Conservation (phyloP, 2,113 vertebrate species). For the Hippolais icterina region DNA sequence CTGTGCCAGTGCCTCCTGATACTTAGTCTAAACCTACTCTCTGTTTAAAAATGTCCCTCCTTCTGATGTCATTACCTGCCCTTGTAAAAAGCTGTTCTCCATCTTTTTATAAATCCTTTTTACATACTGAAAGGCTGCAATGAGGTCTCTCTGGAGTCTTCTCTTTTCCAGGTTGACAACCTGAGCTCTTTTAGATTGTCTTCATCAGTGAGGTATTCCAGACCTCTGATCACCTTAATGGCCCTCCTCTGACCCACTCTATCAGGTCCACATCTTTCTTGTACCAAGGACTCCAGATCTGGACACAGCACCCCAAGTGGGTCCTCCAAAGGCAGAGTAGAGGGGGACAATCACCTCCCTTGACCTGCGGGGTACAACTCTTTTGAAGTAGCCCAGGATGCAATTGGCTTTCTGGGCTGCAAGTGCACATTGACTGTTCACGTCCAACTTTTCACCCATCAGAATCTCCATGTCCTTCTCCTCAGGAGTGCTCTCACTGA, state of each 20-base stretch:
- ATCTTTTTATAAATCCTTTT: not conserved
- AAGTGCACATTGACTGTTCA: not conserved
- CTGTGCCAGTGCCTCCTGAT: not conserved
- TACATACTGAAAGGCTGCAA: not conserved
- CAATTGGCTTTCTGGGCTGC: not conserved
- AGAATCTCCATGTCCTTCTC: not conserved
- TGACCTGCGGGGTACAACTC: not conserved
- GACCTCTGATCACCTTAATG: not conserved
- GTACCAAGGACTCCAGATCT: not conserved
- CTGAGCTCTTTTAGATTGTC: not conserved
- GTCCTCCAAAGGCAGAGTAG: not conserved
- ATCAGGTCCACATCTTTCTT: not conserved
- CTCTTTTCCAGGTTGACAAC: not conserved
- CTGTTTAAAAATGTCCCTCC: not conserved
- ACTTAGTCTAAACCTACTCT: not conserved
- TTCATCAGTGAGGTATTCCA: not conserved
- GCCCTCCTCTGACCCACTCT: not conserved
- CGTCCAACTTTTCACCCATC: not conserved
- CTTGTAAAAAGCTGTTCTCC: not conserved
- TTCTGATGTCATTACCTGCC: not conserved
- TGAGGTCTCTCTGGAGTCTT: not conserved
- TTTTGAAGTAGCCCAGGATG: not conserved
- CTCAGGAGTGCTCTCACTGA: not conserved
- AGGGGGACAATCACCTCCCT: not conserved
- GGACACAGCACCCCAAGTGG: not conserved